These are phyloP conservation scores for Ctenochaetus hawaiiensis DNA, from an alignment of 2,797 vertebrate species.

Conservation along the genomic window DNA sequence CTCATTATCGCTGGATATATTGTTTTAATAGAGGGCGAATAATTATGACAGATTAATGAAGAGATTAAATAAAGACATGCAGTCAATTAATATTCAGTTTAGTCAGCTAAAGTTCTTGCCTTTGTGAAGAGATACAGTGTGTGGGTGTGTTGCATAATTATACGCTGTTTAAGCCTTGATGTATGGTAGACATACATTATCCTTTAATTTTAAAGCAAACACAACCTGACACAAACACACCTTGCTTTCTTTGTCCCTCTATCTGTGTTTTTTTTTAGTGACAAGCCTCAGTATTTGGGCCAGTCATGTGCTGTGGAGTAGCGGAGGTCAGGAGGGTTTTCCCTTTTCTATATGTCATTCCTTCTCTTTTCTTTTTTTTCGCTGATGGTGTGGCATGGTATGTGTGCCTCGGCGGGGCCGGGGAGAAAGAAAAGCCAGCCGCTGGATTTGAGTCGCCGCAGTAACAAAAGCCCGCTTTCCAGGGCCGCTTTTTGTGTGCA, in stretches of 20 bases:
- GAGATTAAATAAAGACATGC: constrained; percentile 39
- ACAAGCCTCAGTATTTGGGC: constrained; percentile 52
- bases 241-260: constrained; percentile 30
- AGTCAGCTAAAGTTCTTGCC: constrained; percentile 19
- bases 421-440: constrained; percentile 80
- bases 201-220: constrained; percentile 4
- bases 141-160: background rate
- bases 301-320: constrained; percentile 64
- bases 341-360: constrained; percentile 80
- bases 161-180: constrained; percentile 7
- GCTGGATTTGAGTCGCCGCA: constrained; percentile 83
- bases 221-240: constrained; percentile 6
- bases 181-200: background rate
- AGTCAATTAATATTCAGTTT: constrained; percentile 32
- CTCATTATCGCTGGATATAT: constrained; percentile 39
- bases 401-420: constrained; percentile 71
- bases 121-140: constrained; percentile 30
- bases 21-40: constrained; percentile 35
- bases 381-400: constrained; percentile 82
- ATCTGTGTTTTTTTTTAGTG: constrained; percentile 37
- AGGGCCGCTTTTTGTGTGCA: constrained; percentile 84
- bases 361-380: constrained; percentile 81
- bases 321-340: constrained; percentile 73
- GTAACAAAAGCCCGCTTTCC: constrained; percentile 84
- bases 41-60: constrained; percentile 49